These are phyloP conservation scores for Ectobius pallidus DNA, from an alignment of 2,888 invertebrate species.

Conservation along the genomic window DNA sequence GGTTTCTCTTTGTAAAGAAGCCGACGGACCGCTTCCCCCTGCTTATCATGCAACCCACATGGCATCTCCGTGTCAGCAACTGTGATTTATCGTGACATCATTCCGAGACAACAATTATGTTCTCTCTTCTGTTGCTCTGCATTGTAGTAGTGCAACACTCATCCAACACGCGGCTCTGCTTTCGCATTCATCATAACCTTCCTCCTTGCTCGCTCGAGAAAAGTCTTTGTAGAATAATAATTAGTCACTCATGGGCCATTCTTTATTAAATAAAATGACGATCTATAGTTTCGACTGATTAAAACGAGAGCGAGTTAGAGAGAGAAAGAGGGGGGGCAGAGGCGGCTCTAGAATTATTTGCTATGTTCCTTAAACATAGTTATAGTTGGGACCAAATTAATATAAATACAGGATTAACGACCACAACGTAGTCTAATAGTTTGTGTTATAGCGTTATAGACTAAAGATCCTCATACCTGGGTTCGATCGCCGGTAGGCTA, in stretches of 20 bases:
- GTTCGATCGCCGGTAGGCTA: too few relatives aligned
- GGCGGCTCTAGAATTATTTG: neutral
- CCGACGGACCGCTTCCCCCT: conserved; percentile 20
- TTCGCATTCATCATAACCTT: neutral
- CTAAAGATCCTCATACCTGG: too few relatives aligned
- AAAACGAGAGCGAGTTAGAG: too few relatives aligned
- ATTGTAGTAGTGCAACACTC: conserved; percentile 10
- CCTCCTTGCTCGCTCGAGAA: neutral
- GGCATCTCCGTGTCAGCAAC: conserved; percentile 15
- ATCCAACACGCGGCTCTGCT: neutral
- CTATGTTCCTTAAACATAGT: too few relatives aligned
- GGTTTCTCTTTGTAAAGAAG: conserved; percentile 12
- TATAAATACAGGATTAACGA: too few relatives aligned
- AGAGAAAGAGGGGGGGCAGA: too few relatives aligned
- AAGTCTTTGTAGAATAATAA: conserved; percentile 12
- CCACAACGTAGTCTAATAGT: too few relatives aligned
- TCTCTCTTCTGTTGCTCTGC: conserved; percentile 1
- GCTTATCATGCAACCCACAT: conserved; percentile 28
- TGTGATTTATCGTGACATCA: conserved; percentile 23
- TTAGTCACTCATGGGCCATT: neutral
- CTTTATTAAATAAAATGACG: neutral
- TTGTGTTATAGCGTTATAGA: too few relatives aligned
- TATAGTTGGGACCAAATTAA: too few relatives aligned
- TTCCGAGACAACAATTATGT: conserved; percentile 25
- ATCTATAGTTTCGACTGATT: neutral